Evolutionary conservation across 2,888 invertebrate genomes (phyloP).

Genomic region (Callimorpha dominula): DNA sequence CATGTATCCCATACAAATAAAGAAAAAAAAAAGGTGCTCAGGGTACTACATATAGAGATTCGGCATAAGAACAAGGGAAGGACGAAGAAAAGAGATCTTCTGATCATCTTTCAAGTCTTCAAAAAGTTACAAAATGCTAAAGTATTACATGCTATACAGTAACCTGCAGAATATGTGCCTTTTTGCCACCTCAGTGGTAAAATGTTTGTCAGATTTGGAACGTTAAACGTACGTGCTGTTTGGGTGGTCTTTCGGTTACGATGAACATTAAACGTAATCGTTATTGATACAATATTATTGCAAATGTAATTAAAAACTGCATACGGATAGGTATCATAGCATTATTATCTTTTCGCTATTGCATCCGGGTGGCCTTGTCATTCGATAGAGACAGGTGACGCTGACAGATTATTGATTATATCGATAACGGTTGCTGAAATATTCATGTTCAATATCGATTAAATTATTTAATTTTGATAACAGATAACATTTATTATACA

Average conservation of each 20-base stretch:
- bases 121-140: not conserved
- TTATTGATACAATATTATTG: not conserved
- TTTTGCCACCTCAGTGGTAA: not conserved
- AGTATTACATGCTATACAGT: not conserved
- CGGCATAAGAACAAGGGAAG: too few relatives aligned
- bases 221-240: not conserved
- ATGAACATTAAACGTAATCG: not conserved
- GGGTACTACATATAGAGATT: too few relatives aligned
- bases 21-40: too few relatives aligned
- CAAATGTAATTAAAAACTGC: constrained; percentile 5
- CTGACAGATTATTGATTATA: not conserved
- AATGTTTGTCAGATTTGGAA: not conserved
- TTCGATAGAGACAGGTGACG: not conserved
- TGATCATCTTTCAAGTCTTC: too few relatives aligned
- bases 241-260: constrained; percentile 1
- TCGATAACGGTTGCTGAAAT: not conserved
- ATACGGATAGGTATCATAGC: not conserved
- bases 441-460: too few relatives aligned
- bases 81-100: too few relatives aligned
- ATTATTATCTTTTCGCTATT: not conserved
- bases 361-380: constrained; percentile 1
- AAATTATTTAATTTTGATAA: too few relatives aligned
- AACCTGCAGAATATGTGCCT: too few relatives aligned
- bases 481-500: not conserved
- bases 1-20: too few relatives aligned